Evolutionary conservation across 1,140 invertebrate species (phyloP), one percentile per base, ranked within the genome.

Genomic region (Macrostomum lignano): DNA sequence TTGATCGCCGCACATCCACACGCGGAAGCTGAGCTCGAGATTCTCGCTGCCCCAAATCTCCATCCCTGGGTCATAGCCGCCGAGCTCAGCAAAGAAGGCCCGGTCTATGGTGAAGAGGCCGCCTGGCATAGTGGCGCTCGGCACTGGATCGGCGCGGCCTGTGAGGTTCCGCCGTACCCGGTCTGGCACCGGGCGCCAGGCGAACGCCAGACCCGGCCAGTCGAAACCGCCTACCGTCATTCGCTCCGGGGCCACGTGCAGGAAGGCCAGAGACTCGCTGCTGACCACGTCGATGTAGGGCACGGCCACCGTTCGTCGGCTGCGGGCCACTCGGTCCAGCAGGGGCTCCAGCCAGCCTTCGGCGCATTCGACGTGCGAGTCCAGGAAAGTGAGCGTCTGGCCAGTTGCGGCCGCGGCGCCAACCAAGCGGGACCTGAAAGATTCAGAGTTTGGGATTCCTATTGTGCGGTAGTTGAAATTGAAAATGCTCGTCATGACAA

Each of bases 31-130:
- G 4, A 96, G 58, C 59, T 96, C 86, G 36, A 94, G 60, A 61
- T 94, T 76, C 82, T 94, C 86, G 13, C 72, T 84, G 36, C 88
- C 88, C 86, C 86, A 96, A 42, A 96, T 94, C 55, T 96, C 86
- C 53, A 96, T 93, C 13, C 84, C 88, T 23, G 74, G 75, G 59
- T 96, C 88, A 51, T 96, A 98, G 11, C 78, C 84, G 23, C 88
- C 88, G 1, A 96, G 63, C 36, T 68, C 66, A 51, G 86, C 74
- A 53, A 63, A 63, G 38, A 60, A 63, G 21, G 51, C 44, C 31
- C 49, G 39, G 32, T 49, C 46, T 24, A 63, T 64, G 10, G 61
- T 49, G 37, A 63, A 63, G 13, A 63, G 30, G 10, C 52, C 52
- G 9, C 54, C 54, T 30, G 52, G 50, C 51, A 94, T 93, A 1